Base-by-base conservation (phyloP, 2,113 vertebrate genomes). In the Plecotus auritus region DNA sequence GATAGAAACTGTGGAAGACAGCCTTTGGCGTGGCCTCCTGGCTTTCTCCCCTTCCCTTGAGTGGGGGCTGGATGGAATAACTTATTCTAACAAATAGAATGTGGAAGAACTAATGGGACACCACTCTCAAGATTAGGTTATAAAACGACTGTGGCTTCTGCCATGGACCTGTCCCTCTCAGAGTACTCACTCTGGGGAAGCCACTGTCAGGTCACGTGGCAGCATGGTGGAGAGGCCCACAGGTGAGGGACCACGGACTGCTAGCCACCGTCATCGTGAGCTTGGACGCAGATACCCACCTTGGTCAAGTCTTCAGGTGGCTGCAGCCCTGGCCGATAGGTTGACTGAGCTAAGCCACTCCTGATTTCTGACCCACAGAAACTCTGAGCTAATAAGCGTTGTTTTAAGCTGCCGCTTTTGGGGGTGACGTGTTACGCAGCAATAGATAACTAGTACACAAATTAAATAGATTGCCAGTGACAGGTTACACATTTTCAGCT, bases 251-350 rank as follows among this genome's bases (percentile, higher is more conserved):
- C 76, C 16, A 4, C 13, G 73, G 54, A 11, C 17, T 4, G 9
- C n/a, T 84, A 16, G 10, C 26, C 18, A 1, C 4, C 23, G 0
- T 35, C n/a, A 37, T 26, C 9, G 0, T 40, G 32, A 89, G 45
- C 16, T 20, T 11, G 1, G 59, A 17, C 11, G 23, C 72, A 23
- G 51, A 30, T 30, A 12, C 22, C 13, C 3, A 14, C 45, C 37
- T 76, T 22, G 2, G 28, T 9, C 0, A 0, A 67, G 40, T 17
- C 70, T 78, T 61, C 70, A 0, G 9, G 35, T 8, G 49, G 23
- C 42, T 0, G 3, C 14, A 64, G 6, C 30, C 76, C 72, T 4
- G n/a, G 72, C 28, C 0, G 0, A 16, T 47, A 9, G 16, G 54
- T n/a, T 40, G 51, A 9, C 42, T 3, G 28, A 54, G 20, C 70